These are phyloP conservation scores for Cyclophora albipunctata DNA, from an alignment of 2,888 invertebrate species.

Conservation along the genomic window DNA sequence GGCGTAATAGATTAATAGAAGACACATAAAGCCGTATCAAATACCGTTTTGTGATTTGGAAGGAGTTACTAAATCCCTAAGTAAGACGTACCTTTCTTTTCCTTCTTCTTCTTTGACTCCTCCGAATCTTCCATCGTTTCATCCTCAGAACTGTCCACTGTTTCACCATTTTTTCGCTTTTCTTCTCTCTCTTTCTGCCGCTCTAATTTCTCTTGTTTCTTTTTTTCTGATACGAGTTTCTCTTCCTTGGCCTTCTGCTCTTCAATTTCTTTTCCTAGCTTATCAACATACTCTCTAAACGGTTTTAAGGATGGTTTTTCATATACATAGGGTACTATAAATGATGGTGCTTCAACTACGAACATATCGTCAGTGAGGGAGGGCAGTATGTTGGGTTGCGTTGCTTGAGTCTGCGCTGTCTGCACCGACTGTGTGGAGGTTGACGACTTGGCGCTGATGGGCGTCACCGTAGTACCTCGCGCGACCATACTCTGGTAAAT, in stretches of 20 bases:
- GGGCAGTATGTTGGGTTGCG: slow-evolving; percentile 79
- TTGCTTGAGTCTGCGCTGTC: slow-evolving; percentile 24
- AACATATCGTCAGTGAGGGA: slow-evolving; percentile 94
- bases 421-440: slow-evolving; percentile 36
- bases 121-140: slow-evolving; percentile 23
- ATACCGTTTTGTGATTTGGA: background rate
- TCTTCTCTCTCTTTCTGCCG: slow-evolving; percentile 36
- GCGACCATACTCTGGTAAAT: slow-evolving; percentile 75
- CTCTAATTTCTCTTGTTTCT: slow-evolving; percentile 46
- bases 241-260: slow-evolving; percentile 76
- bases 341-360: slow-evolving; percentile 93
- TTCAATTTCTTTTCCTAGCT: slow-evolving; percentile 78
- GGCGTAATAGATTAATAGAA: too few species aligned
- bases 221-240: slow-evolving; percentile 48
- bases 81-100: slow-evolving; percentile 34
- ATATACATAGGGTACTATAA: slow-evolving; percentile 94
- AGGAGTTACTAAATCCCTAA: background rate
- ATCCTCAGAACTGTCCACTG: slow-evolving; percentile 38
- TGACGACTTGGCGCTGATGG: slow-evolving; percentile 35
- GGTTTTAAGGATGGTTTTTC: slow-evolving; percentile 90
- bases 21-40: background rate
- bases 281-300: slow-evolving; percentile 81
- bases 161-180: slow-evolving; percentile 37
- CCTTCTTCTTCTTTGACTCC: slow-evolving; percentile 35
- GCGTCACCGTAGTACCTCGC: slow-evolving; percentile 58